Conservation (phyloP, 2,113 vertebrate genomes). For the Cyprinus carpio region DNA sequence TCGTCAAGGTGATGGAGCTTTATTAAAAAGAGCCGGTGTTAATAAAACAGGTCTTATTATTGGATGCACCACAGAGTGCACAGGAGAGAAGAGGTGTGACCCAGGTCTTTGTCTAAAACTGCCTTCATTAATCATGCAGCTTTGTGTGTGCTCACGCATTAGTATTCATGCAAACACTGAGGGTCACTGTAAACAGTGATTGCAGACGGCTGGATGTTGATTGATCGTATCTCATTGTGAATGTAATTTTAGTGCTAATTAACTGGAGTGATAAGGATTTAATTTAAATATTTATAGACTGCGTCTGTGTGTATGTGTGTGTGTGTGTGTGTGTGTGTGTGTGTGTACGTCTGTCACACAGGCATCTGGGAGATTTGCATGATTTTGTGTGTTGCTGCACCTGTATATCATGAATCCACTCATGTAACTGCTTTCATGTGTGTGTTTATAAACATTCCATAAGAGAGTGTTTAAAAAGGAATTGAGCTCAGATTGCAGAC, state of each 20-base stretch:
- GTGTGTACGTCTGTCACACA: too few relatives aligned
- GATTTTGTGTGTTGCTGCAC: not conserved
- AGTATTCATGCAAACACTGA: slow-evolving; percentile 68
- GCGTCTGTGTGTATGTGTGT: not conserved
- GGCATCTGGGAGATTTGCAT: too few relatives aligned
- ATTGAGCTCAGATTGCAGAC: slow-evolving; percentile 18
- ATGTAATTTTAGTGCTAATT: slow-evolving; percentile 66
- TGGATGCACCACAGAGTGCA: slow-evolving; percentile 37
- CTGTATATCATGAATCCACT: not conserved
- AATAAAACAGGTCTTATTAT: slow-evolving; percentile 59
- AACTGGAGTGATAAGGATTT: slow-evolving; percentile 49
- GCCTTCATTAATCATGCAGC: slow-evolving; percentile 65
- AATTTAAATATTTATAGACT: slow-evolving; percentile 55
- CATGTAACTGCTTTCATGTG: slow-evolving; percentile 3
- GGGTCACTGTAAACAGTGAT: slow-evolving; percentile 67
- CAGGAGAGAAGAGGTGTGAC: slow-evolving; percentile 54
- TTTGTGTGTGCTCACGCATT: slow-evolving; percentile 53
- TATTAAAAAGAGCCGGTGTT: slow-evolving; percentile 59
- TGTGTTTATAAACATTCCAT: not conserved
- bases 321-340: too few relatives aligned
- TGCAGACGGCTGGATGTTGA: slow-evolving; percentile 66
- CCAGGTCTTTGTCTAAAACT: slow-evolving; percentile 43
- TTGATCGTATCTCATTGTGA: slow-evolving; percentile 68
- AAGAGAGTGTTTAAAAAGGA: not conserved
- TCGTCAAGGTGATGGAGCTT: slow-evolving; percentile 33